Conservation (phyloP, 2,113 vertebrate genomes). For the Corythaeola cristata region DNA sequence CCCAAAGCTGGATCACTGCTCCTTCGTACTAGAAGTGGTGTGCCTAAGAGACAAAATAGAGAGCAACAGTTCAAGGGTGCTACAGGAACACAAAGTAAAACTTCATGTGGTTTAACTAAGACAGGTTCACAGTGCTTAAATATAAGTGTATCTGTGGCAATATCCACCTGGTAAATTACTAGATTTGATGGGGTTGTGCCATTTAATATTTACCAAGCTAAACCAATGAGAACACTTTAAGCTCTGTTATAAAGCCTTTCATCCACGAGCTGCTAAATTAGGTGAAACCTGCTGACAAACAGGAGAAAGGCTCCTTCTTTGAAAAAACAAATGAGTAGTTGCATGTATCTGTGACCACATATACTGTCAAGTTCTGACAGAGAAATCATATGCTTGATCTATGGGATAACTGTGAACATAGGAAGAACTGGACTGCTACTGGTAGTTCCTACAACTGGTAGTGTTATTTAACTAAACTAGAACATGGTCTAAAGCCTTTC, state of each 20-base stretch:
- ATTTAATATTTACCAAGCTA: neutral
- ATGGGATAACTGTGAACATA: neutral
- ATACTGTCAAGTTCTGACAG: neutral
- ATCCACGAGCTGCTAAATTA: neutral
- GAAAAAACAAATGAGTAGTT: neutral
- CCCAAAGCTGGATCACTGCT: slow-evolving; percentile 90
- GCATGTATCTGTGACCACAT: neutral
- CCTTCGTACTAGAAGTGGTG: slow-evolving; percentile 91
- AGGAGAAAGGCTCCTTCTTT: neutral
- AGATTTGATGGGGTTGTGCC: neutral
- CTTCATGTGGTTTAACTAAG: neutral
- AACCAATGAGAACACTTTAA: neutral
- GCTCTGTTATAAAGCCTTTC: neutral
- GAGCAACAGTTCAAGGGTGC: slow-evolving; percentile 5
- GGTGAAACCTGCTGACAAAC: neutral
- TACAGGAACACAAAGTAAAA: neutral
- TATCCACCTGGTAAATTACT: neutral
- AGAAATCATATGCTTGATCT: neutral
- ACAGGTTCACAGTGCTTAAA: neutral
- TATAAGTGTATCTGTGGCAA: neutral
- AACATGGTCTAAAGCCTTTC: neutral
- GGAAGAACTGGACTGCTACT: neutral
- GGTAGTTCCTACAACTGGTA: neutral
- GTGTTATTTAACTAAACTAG: neutral
- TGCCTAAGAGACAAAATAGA: slow-evolving; percentile 77